Evolutionary conservation across 2,113 vertebrate genomes (phyloP).

Genomic region (Hemibagrus wyckioides): DNA sequence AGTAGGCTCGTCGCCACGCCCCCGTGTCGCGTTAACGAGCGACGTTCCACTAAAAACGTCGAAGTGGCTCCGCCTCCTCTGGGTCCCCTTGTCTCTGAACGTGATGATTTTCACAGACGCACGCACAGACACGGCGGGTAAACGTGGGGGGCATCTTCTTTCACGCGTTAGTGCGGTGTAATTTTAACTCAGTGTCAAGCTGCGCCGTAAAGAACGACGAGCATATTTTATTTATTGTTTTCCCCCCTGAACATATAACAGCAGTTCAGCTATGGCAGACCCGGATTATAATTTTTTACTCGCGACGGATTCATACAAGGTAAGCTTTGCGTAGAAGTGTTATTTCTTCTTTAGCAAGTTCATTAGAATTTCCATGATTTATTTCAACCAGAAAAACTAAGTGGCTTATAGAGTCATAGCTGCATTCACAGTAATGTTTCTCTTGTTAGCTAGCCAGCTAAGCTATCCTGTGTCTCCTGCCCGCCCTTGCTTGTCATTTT

Average conservation of each 20-base stretch:
- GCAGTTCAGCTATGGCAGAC: constrained; percentile 64
- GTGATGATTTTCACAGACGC: not conserved
- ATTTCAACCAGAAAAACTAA: not conserved
- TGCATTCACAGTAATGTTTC: not conserved
- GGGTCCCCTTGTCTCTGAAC: not conserved
- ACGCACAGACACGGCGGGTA: not conserved
- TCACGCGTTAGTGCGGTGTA: not conserved
- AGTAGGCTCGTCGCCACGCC: not conserved
- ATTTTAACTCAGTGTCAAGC: not conserved
- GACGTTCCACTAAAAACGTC: not conserved
- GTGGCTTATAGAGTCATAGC: not conserved
- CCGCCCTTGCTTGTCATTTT: constrained; percentile 25
- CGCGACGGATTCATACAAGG: constrained; percentile 77
- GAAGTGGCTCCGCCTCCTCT: not conserved
- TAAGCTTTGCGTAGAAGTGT: constrained; percentile 46
- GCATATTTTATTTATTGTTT: not conserved
- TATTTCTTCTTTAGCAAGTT: not conserved
- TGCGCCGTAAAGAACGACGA: not conserved
- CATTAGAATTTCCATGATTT: not conserved
- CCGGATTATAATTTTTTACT: constrained; percentile 75
- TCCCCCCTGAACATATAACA: not conserved
- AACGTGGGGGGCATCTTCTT: not conserved
- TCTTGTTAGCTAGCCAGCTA: not conserved
- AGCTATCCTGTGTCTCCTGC: not conserved
- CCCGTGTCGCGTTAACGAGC: not conserved